A percentile compares a stretch with the other conserved stretches of the same genome.
phyloP scores from a whole-genome alignment of 2,113 vertebrate species.

The Calidris pugnax region DNA sequence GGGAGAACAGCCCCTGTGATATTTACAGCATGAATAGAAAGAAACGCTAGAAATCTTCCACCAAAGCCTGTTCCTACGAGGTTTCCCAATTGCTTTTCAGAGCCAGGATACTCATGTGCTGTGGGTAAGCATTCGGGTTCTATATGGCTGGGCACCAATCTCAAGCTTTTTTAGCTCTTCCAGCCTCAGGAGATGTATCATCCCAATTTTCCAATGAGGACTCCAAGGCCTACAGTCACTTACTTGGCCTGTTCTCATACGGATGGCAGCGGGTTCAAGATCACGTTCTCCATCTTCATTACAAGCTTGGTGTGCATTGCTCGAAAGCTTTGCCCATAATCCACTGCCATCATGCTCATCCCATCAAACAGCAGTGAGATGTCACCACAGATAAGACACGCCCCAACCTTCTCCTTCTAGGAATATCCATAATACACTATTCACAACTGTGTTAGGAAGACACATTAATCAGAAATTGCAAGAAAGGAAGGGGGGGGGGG shows the following conservation, averaged over 20 bases:
- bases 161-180: neutral
- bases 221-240: neutral
- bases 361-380: neutral
- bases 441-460: neutral
- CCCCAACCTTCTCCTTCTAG: neutral
- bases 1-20: neutral
- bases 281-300: neutral
- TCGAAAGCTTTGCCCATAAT: neutral
- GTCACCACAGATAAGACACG: rapidly evolving
- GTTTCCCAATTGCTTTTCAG: neutral
- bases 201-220: neutral
- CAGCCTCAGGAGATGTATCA: neutral
- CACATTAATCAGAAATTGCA: neutral
- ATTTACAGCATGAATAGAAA: constrained; percentile 1
- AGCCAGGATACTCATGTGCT: neutral
- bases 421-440: neutral
- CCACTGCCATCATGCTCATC: rapidly evolving
- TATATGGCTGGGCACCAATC: rapidly evolving
- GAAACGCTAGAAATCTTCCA: neutral
- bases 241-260: neutral
- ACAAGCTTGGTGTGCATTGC: neutral
- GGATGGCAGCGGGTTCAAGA: neutral
- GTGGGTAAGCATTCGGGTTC: neutral
- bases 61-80: neutral
- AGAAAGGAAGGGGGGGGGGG: neutral